These are phyloP conservation scores for Galleria mellonella DNA, from an alignment of 1,140 invertebrate species.

Conservation along the genomic window DNA sequence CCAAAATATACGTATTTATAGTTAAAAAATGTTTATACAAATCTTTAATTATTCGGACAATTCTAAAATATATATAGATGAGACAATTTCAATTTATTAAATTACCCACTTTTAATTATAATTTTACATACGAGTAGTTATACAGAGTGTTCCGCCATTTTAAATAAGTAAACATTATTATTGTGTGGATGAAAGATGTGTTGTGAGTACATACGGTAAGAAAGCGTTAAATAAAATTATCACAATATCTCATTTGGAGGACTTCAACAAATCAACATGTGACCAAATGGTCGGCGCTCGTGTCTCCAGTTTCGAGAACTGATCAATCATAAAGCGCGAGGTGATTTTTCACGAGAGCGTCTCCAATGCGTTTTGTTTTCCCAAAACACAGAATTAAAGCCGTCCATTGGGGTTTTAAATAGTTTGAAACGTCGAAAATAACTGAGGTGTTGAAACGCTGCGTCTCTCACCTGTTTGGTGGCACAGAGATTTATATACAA, in stretches of 20 bases:
- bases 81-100: too few relatives aligned
- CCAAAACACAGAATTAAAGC: slow-evolving; percentile 47
- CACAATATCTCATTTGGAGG: slow-evolving; percentile 43
- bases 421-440: slow-evolving; percentile 34
- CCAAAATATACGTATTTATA: too few relatives aligned
- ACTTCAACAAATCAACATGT: slow-evolving; percentile 59
- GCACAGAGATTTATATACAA: slow-evolving; percentile 18
- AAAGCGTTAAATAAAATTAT: slow-evolving; percentile 35
- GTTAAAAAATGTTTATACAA: too few relatives aligned
- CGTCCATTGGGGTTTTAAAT: slow-evolving; percentile 35
- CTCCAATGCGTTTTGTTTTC: slow-evolving; percentile 44
- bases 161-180: too few relatives aligned
- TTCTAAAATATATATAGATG: too few relatives aligned
- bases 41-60: too few relatives aligned
- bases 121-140: too few relatives aligned
- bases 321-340: slow-evolving; percentile 63
- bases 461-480: slow-evolving; percentile 41
- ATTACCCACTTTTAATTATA: too few relatives aligned
- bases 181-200: too few relatives aligned
- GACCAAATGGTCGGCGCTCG: slow-evolving; percentile 34
- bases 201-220: too few relatives aligned
- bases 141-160: too few relatives aligned
- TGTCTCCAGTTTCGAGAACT: slow-evolving; percentile 51
- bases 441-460: slow-evolving; percentile 37
- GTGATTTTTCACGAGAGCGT: slow-evolving; percentile 58